A percentile compares a stretch with the other conserved stretches of the same genome.
These are phyloP conservation scores for Ctenochaetus hawaiiensis DNA, from an alignment of 2,797 vertebrate species.

Conservation along the genomic window DNA sequence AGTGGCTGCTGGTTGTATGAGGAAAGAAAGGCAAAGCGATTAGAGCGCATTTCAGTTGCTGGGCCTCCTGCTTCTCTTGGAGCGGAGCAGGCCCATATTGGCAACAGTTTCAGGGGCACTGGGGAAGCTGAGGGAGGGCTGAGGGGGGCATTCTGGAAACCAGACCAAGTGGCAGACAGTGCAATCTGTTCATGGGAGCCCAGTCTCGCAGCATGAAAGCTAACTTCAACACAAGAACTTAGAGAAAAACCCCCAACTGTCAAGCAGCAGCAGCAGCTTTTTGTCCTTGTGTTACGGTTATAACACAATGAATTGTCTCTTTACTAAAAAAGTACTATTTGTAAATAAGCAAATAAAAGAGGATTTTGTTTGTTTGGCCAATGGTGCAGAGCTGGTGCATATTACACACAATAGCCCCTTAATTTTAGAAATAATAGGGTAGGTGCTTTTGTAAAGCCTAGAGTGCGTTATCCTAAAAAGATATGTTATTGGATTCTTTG, in stretches of 20 bases:
- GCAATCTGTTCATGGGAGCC: constrained; percentile 85
- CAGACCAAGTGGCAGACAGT: constrained; percentile 82
- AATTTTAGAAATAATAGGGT: not conserved
- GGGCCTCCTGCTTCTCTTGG: constrained; percentile 79
- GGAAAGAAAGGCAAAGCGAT: constrained; percentile 78
- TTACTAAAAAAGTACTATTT: constrained; percentile 4
- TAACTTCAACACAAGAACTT: constrained; percentile 70
- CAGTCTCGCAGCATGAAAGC: constrained; percentile 73
- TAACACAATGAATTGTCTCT: not conserved
- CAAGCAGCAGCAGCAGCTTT: constrained; percentile 55
- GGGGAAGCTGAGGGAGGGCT: constrained; percentile 49
- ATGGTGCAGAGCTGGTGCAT: not conserved
- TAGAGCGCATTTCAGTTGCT: constrained; percentile 78
- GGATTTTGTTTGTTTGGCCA: constrained; percentile 5
- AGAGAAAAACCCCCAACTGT: constrained; percentile 38
- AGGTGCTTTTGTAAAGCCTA: not conserved
- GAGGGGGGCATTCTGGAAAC: constrained; percentile 68
- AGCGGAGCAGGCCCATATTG: constrained; percentile 67
- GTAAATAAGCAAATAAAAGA: not conserved
- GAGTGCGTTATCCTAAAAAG: not conserved
- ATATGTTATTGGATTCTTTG: not conserved
- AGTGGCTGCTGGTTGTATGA: constrained; percentile 73
- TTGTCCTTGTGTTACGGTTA: constrained; percentile 8
- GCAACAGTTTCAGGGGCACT: constrained; percentile 75
- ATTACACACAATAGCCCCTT: not conserved